Conservation (phyloP, 2,797 vertebrate species). For the Hipposideros larvatus region DNA sequence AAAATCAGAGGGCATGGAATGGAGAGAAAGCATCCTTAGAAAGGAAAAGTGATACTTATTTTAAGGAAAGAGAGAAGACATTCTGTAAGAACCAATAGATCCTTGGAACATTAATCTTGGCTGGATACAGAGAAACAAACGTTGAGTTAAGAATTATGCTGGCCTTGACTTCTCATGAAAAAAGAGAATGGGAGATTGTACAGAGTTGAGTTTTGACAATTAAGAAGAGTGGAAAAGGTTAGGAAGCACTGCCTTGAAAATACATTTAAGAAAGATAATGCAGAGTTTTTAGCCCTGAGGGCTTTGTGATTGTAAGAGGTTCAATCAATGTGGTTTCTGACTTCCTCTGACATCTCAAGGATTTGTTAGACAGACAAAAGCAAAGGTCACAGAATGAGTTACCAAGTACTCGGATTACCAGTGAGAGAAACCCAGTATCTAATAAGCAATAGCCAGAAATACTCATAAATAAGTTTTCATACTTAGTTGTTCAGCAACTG, state of each 20-base stretch:
- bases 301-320: neutral
- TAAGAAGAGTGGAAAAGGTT: neutral
- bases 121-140: constrained; percentile 62
- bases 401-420: neutral
- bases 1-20: neutral
- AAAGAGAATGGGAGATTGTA: neutral
- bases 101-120: constrained; percentile 17
- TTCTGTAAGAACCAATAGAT: neutral
- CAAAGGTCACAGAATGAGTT: neutral
- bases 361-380: neutral
- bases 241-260: constrained; percentile 44
- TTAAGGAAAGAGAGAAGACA: neutral
- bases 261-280: constrained; percentile 12
- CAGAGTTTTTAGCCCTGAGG: neutral
- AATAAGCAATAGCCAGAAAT: neutral
- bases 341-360: neutral
- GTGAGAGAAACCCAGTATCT: neutral
- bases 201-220: neutral
- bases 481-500: neutral
- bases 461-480: constrained; percentile 31
- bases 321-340: neutral
- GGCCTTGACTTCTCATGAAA: neutral
- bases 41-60: neutral
- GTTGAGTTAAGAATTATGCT: constrained; percentile 10
- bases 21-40: neutral